Evolutionary conservation across 2,797 vertebrate genomes (phyloP), one percentile per base, ranked within the genome.

Genomic region (Pangasius mekongensis): DNA sequence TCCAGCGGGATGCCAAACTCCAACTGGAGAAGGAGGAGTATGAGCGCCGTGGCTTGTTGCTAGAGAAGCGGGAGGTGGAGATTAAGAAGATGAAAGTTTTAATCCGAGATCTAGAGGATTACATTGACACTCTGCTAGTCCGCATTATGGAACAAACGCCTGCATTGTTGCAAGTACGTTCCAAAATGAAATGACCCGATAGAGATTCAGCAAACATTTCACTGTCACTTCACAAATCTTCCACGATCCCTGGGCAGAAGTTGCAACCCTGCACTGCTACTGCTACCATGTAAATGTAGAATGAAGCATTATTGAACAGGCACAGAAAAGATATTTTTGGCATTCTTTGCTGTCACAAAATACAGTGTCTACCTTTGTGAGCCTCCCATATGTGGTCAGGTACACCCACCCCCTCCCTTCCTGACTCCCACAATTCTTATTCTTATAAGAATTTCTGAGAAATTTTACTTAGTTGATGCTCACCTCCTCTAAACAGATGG

Each of bases 121-220:
- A 99, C 96, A 99, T 99, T 0, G 99, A 99, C 96, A 97, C 96
- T 87, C 96, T 99, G 93, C 96, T 99, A 91, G 98, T 99, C 90
- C 97, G 97, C 93, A 99, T 99, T 95, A 99, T 99, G 97, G 98
- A 99, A 91, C 97, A 98, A 91, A 99, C 97, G 0, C 99, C 99
- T 43, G 97, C 97, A 0, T 96, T 99, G 88, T 96, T 99, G 93
- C 99, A 99, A 95, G 97, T 98, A 86, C 94, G 96, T 93, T 94
- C 0, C 94, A 98, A 94, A 95, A 92, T 89, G 88, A 96, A 94
- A 93, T 94, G 95, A 96, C 89, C 24, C 56, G 14, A 18, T 91
- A 89, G 86, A 74, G 84, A 52, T 54, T 86, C 56, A 86, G 74
- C 82, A 88, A 91, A 91, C 89, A 36, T 74, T 85, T 91, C 89